phyloP scores from a whole-genome alignment of 2,888 invertebrate species.

The Cheilosia vulpina region DNA sequence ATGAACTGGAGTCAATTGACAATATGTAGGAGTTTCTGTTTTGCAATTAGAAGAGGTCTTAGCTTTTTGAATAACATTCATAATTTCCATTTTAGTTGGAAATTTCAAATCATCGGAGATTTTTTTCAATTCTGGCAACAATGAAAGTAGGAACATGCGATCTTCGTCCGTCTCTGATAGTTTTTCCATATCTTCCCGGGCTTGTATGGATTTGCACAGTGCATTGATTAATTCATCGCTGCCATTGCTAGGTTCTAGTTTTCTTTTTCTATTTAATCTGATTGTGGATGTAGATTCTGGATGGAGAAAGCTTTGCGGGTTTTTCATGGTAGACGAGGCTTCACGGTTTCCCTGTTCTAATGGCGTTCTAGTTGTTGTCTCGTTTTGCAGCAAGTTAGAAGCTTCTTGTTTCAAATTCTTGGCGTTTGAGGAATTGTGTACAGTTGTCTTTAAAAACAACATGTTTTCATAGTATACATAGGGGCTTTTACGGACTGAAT shows the following conservation, averaged over 20 bases:
- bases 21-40: conserved; percentile 1
- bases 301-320: not conserved
- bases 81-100: conserved; percentile 22
- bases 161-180: conserved; percentile 2
- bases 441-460: conserved; percentile 1
- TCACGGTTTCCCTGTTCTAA: not conserved
- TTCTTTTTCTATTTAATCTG: not conserved
- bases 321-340: not conserved
- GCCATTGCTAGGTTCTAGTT: not conserved
- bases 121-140: conserved; percentile 23
- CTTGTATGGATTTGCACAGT: conserved; percentile 1
- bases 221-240: not conserved
- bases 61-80: conserved; percentile 16
- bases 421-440: not conserved
- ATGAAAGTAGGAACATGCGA: conserved; percentile 8
- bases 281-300: not conserved
- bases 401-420: not conserved
- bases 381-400: not conserved
- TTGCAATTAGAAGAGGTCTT: not conserved
- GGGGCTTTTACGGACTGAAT: not conserved
- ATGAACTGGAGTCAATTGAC: conserved; percentile 13
- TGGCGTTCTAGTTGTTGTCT: not conserved
- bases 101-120: not conserved
- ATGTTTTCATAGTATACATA: conserved; percentile 9
- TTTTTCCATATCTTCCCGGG: conserved; percentile 4